These are phyloP conservation scores for Pluvialis apricaria DNA, from an alignment of 2,113 vertebrate genomes.

Conservation along the genomic window DNA sequence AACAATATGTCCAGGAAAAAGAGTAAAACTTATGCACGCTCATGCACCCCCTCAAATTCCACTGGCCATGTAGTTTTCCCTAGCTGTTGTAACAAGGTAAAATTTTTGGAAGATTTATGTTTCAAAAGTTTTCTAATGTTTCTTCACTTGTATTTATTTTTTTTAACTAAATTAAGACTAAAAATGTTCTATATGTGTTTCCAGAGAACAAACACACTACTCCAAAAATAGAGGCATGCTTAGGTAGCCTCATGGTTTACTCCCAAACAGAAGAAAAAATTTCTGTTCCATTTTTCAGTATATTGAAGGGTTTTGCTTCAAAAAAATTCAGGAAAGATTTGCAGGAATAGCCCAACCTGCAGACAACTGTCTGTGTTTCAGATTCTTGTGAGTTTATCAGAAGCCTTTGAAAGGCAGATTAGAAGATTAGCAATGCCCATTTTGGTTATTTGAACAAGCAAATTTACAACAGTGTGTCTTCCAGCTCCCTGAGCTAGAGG, in stretches of 20 bases:
- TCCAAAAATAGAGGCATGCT: constrained; percentile 36
- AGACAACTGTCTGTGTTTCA: constrained; percentile 10
- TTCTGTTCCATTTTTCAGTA: constrained; percentile 51
- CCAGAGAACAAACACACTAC: not conserved
- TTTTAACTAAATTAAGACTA: not conserved
- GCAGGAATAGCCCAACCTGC: not conserved
- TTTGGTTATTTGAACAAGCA: not conserved
- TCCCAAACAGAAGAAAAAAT: constrained; percentile 17
- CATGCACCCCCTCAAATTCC: not conserved
- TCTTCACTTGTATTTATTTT: constrained; percentile 3
- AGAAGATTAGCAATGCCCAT: not conserved
- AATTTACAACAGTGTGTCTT: not conserved
- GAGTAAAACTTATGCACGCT: not conserved
- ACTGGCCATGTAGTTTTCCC: not conserved
- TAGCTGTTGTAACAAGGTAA: not conserved
- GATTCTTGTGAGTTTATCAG: constrained; percentile 14
- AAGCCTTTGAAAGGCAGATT: not conserved
- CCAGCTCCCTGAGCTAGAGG: not conserved
- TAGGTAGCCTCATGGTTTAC: not conserved
- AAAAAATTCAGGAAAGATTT: not conserved
- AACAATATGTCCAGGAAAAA: not conserved
- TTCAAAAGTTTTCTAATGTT: constrained; percentile 3
- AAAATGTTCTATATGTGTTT: not conserved
- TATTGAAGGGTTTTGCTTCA: not conserved
- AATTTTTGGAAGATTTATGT: not conserved